Evolutionary conservation across 35 echinoderm and acorn worm species (phyloP), one percentile per base, ranked within the genome.

Genomic region (Hemicentrotus pulcherrimus): DNA sequence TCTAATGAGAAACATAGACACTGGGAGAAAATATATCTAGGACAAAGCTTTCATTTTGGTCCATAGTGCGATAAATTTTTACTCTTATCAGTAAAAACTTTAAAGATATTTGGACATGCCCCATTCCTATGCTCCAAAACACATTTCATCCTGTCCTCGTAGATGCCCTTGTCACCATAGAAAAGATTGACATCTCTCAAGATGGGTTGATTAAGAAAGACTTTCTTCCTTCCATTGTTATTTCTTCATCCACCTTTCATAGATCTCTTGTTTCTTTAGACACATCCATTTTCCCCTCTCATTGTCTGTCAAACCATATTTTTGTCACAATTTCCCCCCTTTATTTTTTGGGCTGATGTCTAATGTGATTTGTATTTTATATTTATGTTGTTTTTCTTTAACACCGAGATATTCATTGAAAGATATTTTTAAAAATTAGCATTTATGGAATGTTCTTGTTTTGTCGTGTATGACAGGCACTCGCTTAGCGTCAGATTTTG

Each of bases 401-500:
- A 46, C 91, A 93, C 11, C 46, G 91, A 93, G 91, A 41, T 33
- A 90, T 90, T 41, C 88, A 45, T 47, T 33, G 88, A 90, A 30
- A 90, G 45, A 90, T 33, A 18, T 22, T 11, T 14, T 14, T 10
- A 47, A 90, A 90, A 90, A 90, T 33, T 90, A 90, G 88, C 32
- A 90, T 90, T 90, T 93, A 93, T 58, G 91, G 91, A 93, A 93
- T 93, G 46, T 31, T 93, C 48, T 47, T 93, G 91, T 93, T 93
- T 93, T 93, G 91, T 93, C 48, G 48, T 58, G 91, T 93, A 93
- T 31, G 91, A 93, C 91, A 93, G 91, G 91, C 91, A 93, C 91
- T 93, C 91, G 91, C 91, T 93, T 93, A 93, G 91, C 91, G 28
- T 28, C 91, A 93, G 91, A 93, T 93, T 93, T 93, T 93, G 91